Percentiles rank a stretch among this genome's conserved stretches.
These are phyloP conservation scores for Micromesistius poutassou DNA, from an alignment of 2,797 vertebrate genomes.

Conservation along the genomic window DNA sequence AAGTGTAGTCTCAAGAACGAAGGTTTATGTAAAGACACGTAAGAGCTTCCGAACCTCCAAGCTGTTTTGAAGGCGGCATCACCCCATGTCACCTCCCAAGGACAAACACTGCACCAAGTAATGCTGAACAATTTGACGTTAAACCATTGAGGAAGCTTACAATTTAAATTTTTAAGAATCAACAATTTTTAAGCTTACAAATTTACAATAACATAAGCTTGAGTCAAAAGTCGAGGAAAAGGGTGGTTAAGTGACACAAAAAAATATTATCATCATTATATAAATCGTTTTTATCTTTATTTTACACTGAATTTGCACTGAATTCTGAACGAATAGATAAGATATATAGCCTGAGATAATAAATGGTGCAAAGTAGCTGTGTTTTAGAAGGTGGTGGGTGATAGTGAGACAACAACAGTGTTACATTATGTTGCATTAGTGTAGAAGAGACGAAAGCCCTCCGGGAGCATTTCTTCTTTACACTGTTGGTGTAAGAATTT, in stretches of 20 bases:
- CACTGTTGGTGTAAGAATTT: no score
- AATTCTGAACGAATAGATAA: background rate
- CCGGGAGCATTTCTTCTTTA: no score
- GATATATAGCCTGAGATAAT: background rate
- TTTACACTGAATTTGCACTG: background rate
- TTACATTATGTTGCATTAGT: no score
- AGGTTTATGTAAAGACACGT: no score
- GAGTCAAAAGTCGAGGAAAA: background rate
- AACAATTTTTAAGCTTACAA: no score
- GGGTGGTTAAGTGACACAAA: background rate
- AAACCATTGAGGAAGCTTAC: background rate
- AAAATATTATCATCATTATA: background rate
- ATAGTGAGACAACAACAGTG: no score
- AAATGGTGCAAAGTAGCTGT: background rate
- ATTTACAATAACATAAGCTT: background rate
- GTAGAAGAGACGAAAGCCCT: no score
- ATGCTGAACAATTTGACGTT: background rate
- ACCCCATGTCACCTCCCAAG: background rate
- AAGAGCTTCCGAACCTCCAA: no score
- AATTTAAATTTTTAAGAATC: no score
- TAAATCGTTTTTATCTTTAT: no score
- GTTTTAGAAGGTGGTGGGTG: background rate
- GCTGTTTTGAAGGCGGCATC: no score
- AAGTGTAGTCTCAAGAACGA: no score
- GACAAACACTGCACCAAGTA: background rate